Conservation (phyloP, 2,797 vertebrate genomes). For the Siniperca undulata region DNA sequence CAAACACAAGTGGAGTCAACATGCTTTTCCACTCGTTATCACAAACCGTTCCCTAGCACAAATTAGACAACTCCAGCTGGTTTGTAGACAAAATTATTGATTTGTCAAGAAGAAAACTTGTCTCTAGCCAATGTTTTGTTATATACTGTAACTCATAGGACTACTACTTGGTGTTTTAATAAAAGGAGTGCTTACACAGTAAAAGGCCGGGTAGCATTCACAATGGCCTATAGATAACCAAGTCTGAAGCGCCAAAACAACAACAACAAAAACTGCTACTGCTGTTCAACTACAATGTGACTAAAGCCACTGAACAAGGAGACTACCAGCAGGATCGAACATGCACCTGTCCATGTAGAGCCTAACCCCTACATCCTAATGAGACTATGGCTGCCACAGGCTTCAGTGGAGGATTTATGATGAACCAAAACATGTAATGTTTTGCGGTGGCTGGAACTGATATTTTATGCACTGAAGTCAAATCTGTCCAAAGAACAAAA, state of each 20-base stretch:
- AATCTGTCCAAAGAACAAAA: conserved; percentile 11
- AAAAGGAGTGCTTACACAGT: neutral
- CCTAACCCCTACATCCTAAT: neutral
- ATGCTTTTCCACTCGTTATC: conserved; percentile 31
- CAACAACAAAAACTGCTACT: neutral
- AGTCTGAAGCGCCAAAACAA: neutral
- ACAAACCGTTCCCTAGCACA: conserved; percentile 15
- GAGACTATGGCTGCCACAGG: neutral
- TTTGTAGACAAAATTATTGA: neutral
- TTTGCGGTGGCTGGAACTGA: neutral
- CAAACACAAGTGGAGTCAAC: conserved; percentile 49
- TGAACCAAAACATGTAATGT: neutral
- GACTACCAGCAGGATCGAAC: neutral
- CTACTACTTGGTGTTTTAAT: neutral
- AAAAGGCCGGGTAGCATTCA: neutral
- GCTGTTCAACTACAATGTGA: neutral
- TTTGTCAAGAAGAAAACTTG: conserved; percentile 4
- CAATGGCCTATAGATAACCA: neutral
- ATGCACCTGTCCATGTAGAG: neutral
- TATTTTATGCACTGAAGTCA: conserved; percentile 1
- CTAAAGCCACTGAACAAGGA: neutral
- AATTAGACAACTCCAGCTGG: conserved; percentile 9
- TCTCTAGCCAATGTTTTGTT: neutral
- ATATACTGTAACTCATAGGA: neutral
- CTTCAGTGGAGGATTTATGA: conserved; percentile 2